Evolutionary conservation across 2,888 invertebrate species (phyloP).

Genomic region (Saturnia pavonia): DNA sequence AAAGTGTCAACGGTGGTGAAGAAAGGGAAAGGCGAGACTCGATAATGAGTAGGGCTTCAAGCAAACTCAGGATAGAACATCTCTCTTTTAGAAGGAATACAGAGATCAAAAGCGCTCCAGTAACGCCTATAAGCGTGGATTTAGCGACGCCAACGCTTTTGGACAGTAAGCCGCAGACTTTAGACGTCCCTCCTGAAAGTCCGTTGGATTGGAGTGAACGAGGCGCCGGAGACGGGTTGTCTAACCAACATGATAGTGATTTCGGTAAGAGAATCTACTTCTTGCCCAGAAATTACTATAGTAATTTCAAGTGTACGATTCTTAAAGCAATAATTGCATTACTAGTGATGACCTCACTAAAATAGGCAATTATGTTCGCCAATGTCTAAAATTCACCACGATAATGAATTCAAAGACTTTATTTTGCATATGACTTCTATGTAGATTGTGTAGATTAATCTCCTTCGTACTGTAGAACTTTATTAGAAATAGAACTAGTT

Average conservation of each 20-base stretch:
- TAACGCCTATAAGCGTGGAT: slow-evolving; percentile 56
- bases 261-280: slow-evolving; percentile 80
- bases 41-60: slow-evolving; percentile 73
- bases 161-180: slow-evolving; percentile 43
- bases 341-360: no score
- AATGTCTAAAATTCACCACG: neutral
- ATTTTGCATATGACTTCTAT: neutral
- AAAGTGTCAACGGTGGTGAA: slow-evolving; percentile 65
- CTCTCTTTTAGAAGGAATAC: slow-evolving; percentile 62
- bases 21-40: slow-evolving; percentile 70
- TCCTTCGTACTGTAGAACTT: neutral
- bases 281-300: no score
- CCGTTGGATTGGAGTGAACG: slow-evolving; percentile 87
- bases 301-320: no score
- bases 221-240: slow-evolving; percentile 91
- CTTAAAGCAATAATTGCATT: no score
- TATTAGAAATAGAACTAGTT: neutral
- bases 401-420: neutral
- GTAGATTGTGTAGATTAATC: neutral
- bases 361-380: no score
- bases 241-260: slow-evolving; percentile 93
- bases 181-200: slow-evolving; percentile 59
- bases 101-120: slow-evolving; percentile 61
- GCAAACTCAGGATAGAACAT: slow-evolving; percentile 72
- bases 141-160: slow-evolving; percentile 43